These are phyloP conservation scores for Sarcophaga rosellei DNA, from an alignment of 2,888 invertebrate species.

Conservation along the genomic window DNA sequence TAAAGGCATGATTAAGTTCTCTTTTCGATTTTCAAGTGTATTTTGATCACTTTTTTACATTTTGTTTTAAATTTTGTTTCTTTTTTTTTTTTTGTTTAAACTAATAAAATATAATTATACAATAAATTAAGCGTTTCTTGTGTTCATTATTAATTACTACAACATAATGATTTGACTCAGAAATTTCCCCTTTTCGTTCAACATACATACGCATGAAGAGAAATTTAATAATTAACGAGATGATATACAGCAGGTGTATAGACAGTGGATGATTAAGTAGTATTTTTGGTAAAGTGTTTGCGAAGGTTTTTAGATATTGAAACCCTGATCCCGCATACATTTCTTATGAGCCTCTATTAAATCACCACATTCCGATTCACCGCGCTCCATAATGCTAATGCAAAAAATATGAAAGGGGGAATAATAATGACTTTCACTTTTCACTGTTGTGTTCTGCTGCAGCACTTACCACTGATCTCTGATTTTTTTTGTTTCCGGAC, in stretches of 20 bases:
- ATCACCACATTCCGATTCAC: conserved; percentile 93
- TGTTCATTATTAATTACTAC: conserved; percentile 25
- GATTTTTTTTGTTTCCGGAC: conserved; percentile 95
- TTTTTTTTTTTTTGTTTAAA: conserved; percentile 40
- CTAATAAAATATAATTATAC: conserved; percentile 54
- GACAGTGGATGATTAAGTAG: not conserved
- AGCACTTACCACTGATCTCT: conserved; percentile 93
- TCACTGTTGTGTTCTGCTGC: not conserved
- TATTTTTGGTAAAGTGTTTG: not conserved
- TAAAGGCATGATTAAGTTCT: conserved; percentile 51
- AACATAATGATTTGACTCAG: conserved; percentile 37
- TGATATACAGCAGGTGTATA: not conserved
- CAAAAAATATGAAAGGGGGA: not conserved
- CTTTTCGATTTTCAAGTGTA: not conserved
- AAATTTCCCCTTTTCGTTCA: not conserved
- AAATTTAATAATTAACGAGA: not conserved
- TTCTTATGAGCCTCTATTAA: conserved; percentile 97
- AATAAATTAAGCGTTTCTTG: conserved; percentile 54
- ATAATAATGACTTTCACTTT: not conserved
- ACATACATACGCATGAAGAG: not conserved
- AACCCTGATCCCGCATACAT: conserved; percentile 98
- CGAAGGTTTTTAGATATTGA: conserved; percentile 88
- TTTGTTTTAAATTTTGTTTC: conserved; percentile 3
- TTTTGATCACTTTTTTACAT: conserved; percentile 9
- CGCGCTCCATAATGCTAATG: conserved; percentile 93